Conservation (phyloP, 2,888 invertebrate species). For the Drosophila birchii region DNA sequence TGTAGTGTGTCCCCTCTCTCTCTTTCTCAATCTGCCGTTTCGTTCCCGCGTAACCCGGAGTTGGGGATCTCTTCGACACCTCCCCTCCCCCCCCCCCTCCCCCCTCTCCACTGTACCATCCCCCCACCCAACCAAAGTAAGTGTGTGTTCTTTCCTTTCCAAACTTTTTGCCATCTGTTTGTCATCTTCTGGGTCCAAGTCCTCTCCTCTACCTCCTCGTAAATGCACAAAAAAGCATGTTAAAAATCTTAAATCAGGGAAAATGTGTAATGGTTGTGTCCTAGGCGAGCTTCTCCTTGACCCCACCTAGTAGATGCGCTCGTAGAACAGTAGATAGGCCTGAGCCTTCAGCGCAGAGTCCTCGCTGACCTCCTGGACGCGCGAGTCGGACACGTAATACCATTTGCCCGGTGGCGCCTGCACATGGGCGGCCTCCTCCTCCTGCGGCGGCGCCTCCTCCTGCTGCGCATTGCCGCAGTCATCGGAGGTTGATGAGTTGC, state of each 20-base stretch:
- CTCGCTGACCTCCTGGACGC: slow-evolving; percentile 92
- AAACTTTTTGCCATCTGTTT: neutral
- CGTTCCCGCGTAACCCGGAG: neutral
- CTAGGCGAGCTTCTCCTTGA: neutral
- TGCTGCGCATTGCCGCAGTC: slow-evolving; percentile 57
- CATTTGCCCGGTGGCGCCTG: slow-evolving; percentile 90
- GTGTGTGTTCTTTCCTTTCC: neutral
- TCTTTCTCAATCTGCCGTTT: neutral
- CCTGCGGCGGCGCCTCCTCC: slow-evolving; percentile 66
- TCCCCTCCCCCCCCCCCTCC: neutral
- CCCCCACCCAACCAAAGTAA: neutral
- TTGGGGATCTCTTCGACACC: neutral
- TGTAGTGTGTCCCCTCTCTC: neutral
- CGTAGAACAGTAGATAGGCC: slow-evolving; percentile 98
- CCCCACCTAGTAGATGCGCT: slow-evolving; percentile 91
- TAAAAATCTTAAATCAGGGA: neutral
- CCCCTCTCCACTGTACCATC: neutral
- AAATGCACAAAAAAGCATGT: slow-evolving; percentile 12
- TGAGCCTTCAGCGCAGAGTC: slow-evolving; percentile 92
- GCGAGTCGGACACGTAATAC: slow-evolving; percentile 97
- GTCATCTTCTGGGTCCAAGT: neutral
- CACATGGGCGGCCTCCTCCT: slow-evolving; percentile 74
- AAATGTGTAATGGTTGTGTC: neutral
- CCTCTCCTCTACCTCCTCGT: neutral
- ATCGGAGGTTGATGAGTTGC: slow-evolving; percentile 72